Percentiles rank a stretch among this genome's conserved stretches.
phyloP scores from a whole-genome alignment of 2,797 vertebrate species.

The Phrynocephalus vlangalii region DNA sequence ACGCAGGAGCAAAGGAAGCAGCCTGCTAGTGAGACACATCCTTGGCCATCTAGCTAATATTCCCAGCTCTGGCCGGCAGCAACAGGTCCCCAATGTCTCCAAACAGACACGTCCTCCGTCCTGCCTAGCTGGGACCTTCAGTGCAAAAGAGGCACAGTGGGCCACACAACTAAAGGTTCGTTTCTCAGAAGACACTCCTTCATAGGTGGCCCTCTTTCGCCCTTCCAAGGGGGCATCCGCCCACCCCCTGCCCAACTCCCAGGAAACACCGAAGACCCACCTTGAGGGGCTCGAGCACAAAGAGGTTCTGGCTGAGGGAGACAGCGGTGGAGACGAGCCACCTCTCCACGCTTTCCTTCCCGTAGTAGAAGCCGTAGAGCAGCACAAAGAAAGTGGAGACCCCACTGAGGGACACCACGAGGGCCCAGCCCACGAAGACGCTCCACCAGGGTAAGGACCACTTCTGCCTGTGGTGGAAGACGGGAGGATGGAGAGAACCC shows the following conservation, averaged over 20 bases:
- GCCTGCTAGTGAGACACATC: too few species aligned
- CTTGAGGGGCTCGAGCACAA: slow-evolving; percentile 6
- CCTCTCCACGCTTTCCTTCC: not conserved
- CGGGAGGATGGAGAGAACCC: too few species aligned
- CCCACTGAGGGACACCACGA: not conserved
- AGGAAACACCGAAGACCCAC: not conserved
- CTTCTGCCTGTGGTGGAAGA: not conserved
- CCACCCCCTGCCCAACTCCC: not conserved
- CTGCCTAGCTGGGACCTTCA: too few species aligned
- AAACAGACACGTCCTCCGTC: too few species aligned
- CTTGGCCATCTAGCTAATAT: too few species aligned
- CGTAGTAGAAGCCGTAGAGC: slow-evolving; percentile 9
- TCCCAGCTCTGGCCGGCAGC: too few species aligned
- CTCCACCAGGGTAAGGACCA: not conserved
- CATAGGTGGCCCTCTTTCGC: not conserved
- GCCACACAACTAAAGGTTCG: too few species aligned
- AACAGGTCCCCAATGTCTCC: too few species aligned
- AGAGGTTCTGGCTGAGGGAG: not conserved
- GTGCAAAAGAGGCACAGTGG: too few species aligned
- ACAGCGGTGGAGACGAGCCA: not conserved
- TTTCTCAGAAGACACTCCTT: not conserved
- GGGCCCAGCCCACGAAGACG: not conserved
- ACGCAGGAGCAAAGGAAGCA: too few species aligned
- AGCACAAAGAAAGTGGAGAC: not conserved
- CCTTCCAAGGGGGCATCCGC: not conserved